Evolutionary conservation across 2,888 invertebrate genomes (phyloP), one percentile per base, ranked within the genome.

Genomic region (Scrobipalpa costella): DNA sequence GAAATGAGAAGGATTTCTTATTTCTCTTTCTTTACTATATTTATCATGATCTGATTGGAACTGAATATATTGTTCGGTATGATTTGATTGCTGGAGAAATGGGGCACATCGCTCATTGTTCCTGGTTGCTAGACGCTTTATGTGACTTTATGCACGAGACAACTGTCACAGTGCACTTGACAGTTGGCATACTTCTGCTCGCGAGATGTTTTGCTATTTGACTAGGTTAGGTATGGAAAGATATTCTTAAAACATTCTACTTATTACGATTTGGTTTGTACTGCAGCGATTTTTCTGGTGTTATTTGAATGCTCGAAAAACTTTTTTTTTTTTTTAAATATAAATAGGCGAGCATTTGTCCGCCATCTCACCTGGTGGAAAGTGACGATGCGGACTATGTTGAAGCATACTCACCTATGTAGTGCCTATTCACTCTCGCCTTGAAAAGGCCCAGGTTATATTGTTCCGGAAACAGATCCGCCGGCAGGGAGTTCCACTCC

Each of bases 281-380:
- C 19, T 36, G 36, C 9, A 19, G 17, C 60, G n/a, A 62, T 62
- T 62, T 57, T 62, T 52, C 57, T n/a, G n/a, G n/a, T 47, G 27
- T 55, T 19, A 62, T 62, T 62, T 55, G 61, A 62, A 62, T 62
- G 38, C 50, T 34, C 38, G 55, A 55, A 40, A 62, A 62, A 55
- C n/a, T n/a, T n/a, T n/a, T n/a, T n/a, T n/a, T n/a, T n/a, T n/a
- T n/a, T n/a, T n/a, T n/a, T n/a, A n/a, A n/a, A n/a, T n/a, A n/a
- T n/a, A n/a, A n/a, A n/a, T n/a, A n/a, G n/a, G n/a, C n/a, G n/a
- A n/a, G n/a, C n/a, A n/a, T n/a, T n/a, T n/a, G n/a, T n/a, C n/a
- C n/a, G n/a, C n/a, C n/a, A n/a, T n/a, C n/a, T n/a, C n/a, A n/a
- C n/a, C n/a, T n/a, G n/a, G n/a, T n/a, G n/a, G n/a, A n/a, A n/a